These are phyloP conservation scores for Myzus persicae DNA, from an alignment of 1,140 invertebrate genomes.

Conservation along the genomic window DNA sequence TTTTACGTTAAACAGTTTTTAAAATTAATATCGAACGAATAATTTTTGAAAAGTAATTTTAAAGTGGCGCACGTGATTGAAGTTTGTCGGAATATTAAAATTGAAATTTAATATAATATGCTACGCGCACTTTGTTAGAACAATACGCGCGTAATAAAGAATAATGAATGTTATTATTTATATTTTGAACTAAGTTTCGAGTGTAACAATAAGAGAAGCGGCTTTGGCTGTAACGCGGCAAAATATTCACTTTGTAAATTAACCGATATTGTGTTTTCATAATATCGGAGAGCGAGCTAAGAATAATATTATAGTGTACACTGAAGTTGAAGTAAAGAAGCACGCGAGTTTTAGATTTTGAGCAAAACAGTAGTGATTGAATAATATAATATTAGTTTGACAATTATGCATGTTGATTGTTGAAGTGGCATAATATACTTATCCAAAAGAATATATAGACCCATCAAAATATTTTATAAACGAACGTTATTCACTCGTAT, in stretches of 20 bases:
- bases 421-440: neutral
- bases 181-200: conserved; percentile 6
- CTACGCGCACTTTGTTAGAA: neutral
- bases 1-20: conserved; percentile 23
- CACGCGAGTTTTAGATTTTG: neutral
- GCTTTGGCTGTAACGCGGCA: neutral
- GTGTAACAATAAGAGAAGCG: neutral
- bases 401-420: neutral
- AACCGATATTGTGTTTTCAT: neutral
- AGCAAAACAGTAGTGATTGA: neutral
- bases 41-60: conserved; percentile 2
- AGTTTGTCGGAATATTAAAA: conserved; percentile 27
- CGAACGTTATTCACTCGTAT: neutral
- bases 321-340: neutral
- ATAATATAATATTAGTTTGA: neutral
- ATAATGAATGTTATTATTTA: conserved; percentile 16
- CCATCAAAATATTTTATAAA: neutral
- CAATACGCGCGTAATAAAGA: conserved; percentile 35
- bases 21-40: conserved; percentile 9
- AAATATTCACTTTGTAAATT: conserved; percentile 10
- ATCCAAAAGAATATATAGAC: neutral
- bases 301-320: neutral
- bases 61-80: neutral
- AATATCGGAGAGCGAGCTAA: neutral
- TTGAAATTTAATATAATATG: conserved; percentile 17